Evolutionary conservation across 2,888 invertebrate genomes (phyloP), one percentile per base, ranked within the genome.

Genomic region (Drosophila formosana): DNA sequence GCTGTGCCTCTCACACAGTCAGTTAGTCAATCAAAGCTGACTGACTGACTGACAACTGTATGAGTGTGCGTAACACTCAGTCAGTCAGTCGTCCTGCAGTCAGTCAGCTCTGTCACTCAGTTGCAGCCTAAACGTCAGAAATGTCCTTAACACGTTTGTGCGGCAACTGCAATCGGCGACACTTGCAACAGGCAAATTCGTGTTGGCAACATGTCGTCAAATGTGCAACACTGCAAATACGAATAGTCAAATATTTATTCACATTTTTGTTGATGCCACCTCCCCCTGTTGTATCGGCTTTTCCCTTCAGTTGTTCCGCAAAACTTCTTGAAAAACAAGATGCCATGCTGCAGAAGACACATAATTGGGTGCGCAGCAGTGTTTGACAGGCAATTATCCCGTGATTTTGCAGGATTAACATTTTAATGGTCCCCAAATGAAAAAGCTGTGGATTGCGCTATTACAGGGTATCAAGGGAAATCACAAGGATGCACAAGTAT

Each of bases 221-320:
- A 43, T 39, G 45, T 49, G 28, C 34, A 5, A 41, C 51, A 34
- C 52, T 26, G 37, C 37, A 58, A 39, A 28, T 51, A 47, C 26
- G 39, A 30, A 37, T 45, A 51, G 60, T 66, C 74, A 74, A 87
- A 84, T 84, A 84, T 83, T 83, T 82, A 73, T 87, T 71, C 71
- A 51, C 45, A 65, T 66, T 66, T 73, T 71, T 56, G 46, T 6
- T 7, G 50, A 53, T 56, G 9, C 26, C 18, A 18, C 18, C 18
- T 18, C 18, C 4, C 18, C 26, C 5, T 23, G 45, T 57, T 37
- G 64, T 51, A 66, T 47, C 37, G 39, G 65, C 62, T 69, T 66
- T 75, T 26, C 46, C 6, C 41, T 53, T 25, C 51, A 65, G 25
- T 30, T 55, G 65, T 56, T 63, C 52, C 62, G 39, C 56, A 28